Percentiles rank a stretch among this genome's conserved stretches.
These are phyloP conservation scores for Brachionus calyciflorus DNA, from an alignment of 1,140 invertebrate species.

Conservation along the genomic window DNA sequence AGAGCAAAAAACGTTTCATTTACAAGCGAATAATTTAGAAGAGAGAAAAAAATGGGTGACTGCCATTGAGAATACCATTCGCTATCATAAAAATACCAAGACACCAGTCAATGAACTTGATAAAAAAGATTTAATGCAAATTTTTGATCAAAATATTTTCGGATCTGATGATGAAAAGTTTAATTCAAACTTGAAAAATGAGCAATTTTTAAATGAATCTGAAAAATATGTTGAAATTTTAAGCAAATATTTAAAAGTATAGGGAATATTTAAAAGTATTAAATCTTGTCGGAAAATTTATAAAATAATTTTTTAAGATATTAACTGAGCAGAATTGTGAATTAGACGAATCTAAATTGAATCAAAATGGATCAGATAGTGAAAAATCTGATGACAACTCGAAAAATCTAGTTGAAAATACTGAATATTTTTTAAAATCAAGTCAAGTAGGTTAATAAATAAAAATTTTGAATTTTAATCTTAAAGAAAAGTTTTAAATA, in stretches of 20 bases:
- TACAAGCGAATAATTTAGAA: constrained; percentile 68
- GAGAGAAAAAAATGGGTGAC: constrained; percentile 93
- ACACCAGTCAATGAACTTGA: not conserved
- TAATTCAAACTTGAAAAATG: not conserved
- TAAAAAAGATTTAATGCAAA: not conserved
- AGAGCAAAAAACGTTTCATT: constrained; percentile 97
- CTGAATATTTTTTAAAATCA: not conserved
- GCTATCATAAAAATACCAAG: constrained; percentile 65
- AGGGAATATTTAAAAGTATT: not conserved
- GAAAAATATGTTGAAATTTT: constrained; percentile 19
- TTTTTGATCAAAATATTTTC: not conserved
- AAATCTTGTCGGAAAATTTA: not conserved
- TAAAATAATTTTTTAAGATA: not conserved
- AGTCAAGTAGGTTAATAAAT: not conserved
- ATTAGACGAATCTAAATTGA: no score
- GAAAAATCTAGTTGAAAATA: not conserved
- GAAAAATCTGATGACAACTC: not conserved
- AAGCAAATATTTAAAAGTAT: not conserved
- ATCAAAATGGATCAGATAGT: no score
- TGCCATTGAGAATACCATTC: constrained; percentile 87
- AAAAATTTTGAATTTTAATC: not conserved
- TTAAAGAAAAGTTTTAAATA: not conserved
- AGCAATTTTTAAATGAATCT: not conserved
- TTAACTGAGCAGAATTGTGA: no score
- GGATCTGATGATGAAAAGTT: not conserved